phyloP scores from a whole-genome alignment of 2,797 vertebrate species.

The Myotis findleyi region DNA sequence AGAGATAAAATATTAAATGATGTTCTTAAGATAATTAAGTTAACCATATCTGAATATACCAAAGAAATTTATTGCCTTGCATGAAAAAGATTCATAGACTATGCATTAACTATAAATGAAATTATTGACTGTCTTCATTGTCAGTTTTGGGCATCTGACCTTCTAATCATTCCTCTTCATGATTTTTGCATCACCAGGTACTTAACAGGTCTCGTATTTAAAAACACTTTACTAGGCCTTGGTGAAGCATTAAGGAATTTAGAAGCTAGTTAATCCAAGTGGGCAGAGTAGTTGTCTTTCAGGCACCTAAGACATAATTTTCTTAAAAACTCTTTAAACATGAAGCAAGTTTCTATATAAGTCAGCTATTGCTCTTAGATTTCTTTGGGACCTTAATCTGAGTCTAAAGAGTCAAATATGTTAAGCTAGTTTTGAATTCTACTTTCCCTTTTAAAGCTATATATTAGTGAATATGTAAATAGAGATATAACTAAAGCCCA shows the following conservation, averaged over 20 bases:
- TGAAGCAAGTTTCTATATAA: background rate
- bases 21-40: constrained; percentile 78
- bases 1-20: constrained; percentile 75
- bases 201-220: background rate
- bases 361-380: constrained; percentile 23
- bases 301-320: constrained; percentile 36
- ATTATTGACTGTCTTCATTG: constrained; percentile 53
- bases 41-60: constrained; percentile 63
- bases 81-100: constrained; percentile 37
- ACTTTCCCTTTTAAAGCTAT: constrained; percentile 27
- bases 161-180: constrained; percentile 11
- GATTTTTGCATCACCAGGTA: constrained; percentile 22
- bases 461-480: constrained; percentile 39
- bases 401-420: background rate
- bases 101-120: constrained; percentile 57
- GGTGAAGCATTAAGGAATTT: constrained; percentile 45
- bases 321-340: constrained; percentile 10
- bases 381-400: constrained; percentile 46
- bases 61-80: constrained; percentile 64
- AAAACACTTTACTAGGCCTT: constrained; percentile 48
- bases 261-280: constrained; percentile 56
- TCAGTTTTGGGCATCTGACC: constrained; percentile 55
- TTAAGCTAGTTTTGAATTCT: constrained; percentile 46
- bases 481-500: constrained; percentile 34
- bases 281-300: background rate